Conservation (phyloP, 1,140 invertebrate genomes). For the Samia ricini region DNA sequence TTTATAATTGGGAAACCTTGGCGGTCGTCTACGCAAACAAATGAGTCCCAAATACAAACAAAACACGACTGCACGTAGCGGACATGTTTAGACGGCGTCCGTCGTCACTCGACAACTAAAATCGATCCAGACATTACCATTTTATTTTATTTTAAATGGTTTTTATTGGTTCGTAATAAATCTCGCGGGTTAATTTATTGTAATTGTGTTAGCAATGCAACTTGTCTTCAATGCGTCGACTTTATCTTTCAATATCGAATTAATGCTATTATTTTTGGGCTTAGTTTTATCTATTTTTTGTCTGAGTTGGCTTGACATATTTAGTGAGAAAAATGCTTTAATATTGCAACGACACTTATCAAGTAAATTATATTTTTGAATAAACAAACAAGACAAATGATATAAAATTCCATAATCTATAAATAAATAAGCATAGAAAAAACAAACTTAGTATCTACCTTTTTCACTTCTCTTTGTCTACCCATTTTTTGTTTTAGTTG, state of each 20-base stretch:
- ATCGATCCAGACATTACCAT: constrained; percentile 6
- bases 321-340: too few species aligned
- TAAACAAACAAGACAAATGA: too few species aligned
- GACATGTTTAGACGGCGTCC: constrained; percentile 33
- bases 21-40: constrained; percentile 34
- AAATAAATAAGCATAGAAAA: too few species aligned
- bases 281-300: too few species aligned
- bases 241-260: background rate
- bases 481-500: too few species aligned
- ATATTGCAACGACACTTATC: too few species aligned
- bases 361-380: too few species aligned
- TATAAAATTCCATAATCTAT: too few species aligned
- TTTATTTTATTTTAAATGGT: constrained; percentile 3
- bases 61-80: constrained; percentile 27
- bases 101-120: constrained; percentile 30
- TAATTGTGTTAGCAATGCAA: background rate
- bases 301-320: too few species aligned
- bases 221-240: background rate
- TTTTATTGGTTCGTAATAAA: background rate
- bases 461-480: too few species aligned
- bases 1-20: constrained; percentile 14
- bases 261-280: background rate
- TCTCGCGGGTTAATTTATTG: background rate
- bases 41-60: constrained; percentile 28
- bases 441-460: too few species aligned